A percentile compares a stretch with the other conserved stretches of the same genome.
Conservation (phyloP, 2,797 vertebrate genomes). For the Halcyon badia region DNA sequence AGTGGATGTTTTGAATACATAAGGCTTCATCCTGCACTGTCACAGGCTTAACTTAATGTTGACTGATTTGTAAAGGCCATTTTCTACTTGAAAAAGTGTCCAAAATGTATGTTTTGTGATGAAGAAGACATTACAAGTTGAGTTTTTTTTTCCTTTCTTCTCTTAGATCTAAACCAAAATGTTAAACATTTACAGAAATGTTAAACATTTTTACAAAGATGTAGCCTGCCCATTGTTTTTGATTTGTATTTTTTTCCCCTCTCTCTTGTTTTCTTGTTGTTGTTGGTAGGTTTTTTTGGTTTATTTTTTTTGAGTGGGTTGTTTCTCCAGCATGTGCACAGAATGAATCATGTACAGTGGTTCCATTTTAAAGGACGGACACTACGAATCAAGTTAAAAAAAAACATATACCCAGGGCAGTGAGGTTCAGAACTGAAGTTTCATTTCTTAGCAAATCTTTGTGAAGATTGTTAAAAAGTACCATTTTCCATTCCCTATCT, state of each 20-base stretch:
- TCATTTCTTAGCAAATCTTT: neutral
- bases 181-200: neutral
- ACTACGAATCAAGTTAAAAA: neutral
- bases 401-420: neutral
- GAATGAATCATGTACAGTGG: neutral
- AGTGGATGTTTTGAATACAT: neutral
- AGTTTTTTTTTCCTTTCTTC: neutral
- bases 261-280: neutral
- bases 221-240: neutral
- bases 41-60: neutral
- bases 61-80: neutral
- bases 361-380: neutral
- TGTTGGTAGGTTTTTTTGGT: too few species aligned
- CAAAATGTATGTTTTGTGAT: neutral
- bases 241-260: too few species aligned
- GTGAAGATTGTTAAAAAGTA: neutral
- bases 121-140: neutral
- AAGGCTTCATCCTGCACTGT: neutral
- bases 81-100: neutral
- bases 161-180: neutral
- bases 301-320: neutral
- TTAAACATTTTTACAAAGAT: neutral
- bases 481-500: neutral
- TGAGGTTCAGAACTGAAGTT: neutral
- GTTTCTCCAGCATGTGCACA: neutral